phyloP scores from a whole-genome alignment of 1,140 invertebrate species.

The Scaptomyza pallida region DNA sequence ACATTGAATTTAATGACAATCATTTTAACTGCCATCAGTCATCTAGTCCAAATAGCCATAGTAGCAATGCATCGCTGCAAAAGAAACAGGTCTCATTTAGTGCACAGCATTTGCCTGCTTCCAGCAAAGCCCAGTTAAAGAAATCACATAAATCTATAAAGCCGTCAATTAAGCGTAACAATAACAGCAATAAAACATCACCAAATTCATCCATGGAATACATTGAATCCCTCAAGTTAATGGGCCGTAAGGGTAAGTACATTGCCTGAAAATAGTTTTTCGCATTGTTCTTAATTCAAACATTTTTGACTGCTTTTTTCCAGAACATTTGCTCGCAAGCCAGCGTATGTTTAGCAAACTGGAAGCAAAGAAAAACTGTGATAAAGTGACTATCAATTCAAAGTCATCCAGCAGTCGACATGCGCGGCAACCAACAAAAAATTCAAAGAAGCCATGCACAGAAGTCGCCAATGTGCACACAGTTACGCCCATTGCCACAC shows the following conservation, averaged over 20 bases:
- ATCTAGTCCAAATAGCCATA: slow-evolving; percentile 65
- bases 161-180: slow-evolving; percentile 52
- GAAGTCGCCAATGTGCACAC: background rate
- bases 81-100: slow-evolving; percentile 62
- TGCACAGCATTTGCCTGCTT: slow-evolving; percentile 42
- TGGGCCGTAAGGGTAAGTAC: slow-evolving; percentile 49
- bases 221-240: slow-evolving; percentile 41
- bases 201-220: slow-evolving; percentile 37
- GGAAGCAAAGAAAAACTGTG: slow-evolving; percentile 48
- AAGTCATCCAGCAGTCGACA: slow-evolving; percentile 20
- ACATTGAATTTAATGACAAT: slow-evolving; percentile 26
- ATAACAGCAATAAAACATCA: slow-evolving; percentile 11
- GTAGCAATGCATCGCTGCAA: slow-evolving; percentile 51
- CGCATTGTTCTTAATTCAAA: background rate
- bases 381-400: slow-evolving; percentile 27
- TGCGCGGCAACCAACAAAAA: background rate
- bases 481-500: background rate
- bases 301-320: background rate
- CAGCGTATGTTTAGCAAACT: slow-evolving; percentile 65
- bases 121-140: slow-evolving; percentile 6
- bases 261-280: background rate
- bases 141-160: slow-evolving; percentile 33
- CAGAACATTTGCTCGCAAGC: slow-evolving; percentile 60
- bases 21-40: slow-evolving; percentile 54
- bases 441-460: background rate